phyloP scores from a whole-genome alignment of 2,888 invertebrate species.

The Chalcis sispes region DNA sequence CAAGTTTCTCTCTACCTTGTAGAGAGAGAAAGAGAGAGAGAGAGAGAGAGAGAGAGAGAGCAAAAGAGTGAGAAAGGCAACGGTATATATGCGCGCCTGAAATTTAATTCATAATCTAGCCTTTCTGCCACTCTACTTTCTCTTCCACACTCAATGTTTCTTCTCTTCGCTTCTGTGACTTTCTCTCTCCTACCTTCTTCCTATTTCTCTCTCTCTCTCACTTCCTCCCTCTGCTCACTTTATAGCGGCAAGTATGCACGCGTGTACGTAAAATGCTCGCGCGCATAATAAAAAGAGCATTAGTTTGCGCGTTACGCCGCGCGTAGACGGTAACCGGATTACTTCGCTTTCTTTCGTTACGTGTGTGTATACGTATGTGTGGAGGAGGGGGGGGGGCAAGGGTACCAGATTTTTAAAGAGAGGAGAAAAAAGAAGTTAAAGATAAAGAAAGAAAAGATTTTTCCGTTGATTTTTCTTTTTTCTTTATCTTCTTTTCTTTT shows the following conservation, averaged over 20 bases:
- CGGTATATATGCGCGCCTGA: neutral
- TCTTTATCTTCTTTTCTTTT: slow-evolving; percentile 8
- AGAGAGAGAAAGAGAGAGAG: too few species aligned
- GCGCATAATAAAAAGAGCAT: slow-evolving; percentile 66
- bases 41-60: neutral
- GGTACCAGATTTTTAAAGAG: neutral
- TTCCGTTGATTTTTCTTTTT: neutral
- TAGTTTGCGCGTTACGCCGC: slow-evolving; percentile 53
- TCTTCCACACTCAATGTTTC: neutral
- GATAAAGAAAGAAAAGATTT: neutral
- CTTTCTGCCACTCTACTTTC: slow-evolving; percentile 35
- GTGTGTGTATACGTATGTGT: neutral
- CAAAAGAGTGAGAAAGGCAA: neutral
- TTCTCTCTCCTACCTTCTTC: too few species aligned
- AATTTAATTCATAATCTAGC: slow-evolving; percentile 66
- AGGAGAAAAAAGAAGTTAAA: slow-evolving; percentile 18
- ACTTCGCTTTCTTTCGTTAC: slow-evolving; percentile 18
- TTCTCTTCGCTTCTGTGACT: too few species aligned
- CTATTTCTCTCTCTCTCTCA: neutral
- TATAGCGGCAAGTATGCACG: neutral
- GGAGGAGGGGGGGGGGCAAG: neutral
- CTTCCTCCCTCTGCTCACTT: neutral
- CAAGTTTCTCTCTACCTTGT: neutral
- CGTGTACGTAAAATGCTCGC: slow-evolving; percentile 17
- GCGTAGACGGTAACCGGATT: slow-evolving; percentile 38